Conservation (phyloP, 2,888 invertebrate genomes). For the Melinaea marsaeus region DNA sequence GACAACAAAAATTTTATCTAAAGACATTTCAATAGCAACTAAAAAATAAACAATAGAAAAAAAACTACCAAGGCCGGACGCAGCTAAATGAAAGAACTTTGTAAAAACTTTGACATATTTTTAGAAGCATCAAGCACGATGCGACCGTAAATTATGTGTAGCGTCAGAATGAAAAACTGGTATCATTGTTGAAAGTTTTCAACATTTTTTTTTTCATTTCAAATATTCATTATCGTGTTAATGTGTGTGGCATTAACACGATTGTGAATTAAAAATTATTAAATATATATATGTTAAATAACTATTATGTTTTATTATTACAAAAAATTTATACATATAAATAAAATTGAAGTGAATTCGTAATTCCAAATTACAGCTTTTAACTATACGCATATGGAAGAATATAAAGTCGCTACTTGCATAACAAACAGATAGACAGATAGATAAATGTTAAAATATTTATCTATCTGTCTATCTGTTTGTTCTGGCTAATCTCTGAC, state of each 20-base stretch:
- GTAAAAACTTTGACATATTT: slow-evolving; percentile 78
- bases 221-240: slow-evolving; percentile 49
- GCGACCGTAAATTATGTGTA: slow-evolving; percentile 73
- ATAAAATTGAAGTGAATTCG: no score
- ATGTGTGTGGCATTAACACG: slow-evolving; percentile 21
- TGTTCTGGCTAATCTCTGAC: no score
- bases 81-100: slow-evolving; percentile 75
- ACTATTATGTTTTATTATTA: no score
- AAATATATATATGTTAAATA: no score
- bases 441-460: no score
- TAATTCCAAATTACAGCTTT: no score
- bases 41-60: slow-evolving; percentile 73
- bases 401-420: no score
- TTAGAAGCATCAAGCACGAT: slow-evolving; percentile 76
- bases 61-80: slow-evolving; percentile 68
- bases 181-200: slow-evolving; percentile 74
- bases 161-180: slow-evolving; percentile 76
- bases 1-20: slow-evolving; percentile 58
- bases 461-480: no score
- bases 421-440: no score
- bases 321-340: no score
- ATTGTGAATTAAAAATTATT: no score
- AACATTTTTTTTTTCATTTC: slow-evolving; percentile 35
- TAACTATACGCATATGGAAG: no score
- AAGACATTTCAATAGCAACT: slow-evolving; percentile 71